A percentile compares a stretch with the other conserved stretches of the same genome.
Evolutionary conservation across 1,140 invertebrate species (phyloP).

Genomic region (Lysiphlebus fabarum): DNA sequence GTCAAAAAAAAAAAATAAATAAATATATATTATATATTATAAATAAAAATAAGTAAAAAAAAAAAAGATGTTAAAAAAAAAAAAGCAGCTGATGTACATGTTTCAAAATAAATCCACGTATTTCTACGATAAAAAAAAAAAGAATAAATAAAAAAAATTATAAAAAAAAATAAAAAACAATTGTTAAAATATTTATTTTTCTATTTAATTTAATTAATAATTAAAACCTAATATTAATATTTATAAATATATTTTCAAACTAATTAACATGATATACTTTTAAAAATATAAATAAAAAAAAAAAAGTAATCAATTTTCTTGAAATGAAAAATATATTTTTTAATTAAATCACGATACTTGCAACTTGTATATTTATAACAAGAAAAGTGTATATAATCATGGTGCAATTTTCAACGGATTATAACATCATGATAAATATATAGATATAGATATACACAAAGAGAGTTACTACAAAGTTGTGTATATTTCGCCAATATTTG

Average conservation of each 20-base stretch:
- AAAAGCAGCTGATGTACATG: constrained; percentile 48
- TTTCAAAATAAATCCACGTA: constrained; percentile 52
- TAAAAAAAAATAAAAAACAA: neutral
- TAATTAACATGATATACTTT: too few species aligned
- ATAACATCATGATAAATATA: constrained; percentile 49
- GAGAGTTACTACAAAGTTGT: constrained; percentile 51
- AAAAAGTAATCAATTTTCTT: too few species aligned
- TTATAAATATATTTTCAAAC: too few species aligned
- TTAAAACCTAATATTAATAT: too few species aligned
- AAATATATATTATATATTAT: constrained; percentile 16
- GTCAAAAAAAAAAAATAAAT: constrained; percentile 12
- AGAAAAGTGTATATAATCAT: too few species aligned
- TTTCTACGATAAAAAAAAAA: constrained; percentile 47
- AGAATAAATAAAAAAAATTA: neutral
- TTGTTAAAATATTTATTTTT: too few species aligned
- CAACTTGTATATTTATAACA: too few species aligned
- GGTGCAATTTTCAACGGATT: constrained; percentile 50
- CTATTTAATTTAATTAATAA: too few species aligned
- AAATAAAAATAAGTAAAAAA: neutral
- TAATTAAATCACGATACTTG: too few species aligned
- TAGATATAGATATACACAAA: constrained; percentile 39
- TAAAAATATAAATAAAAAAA: too few species aligned
- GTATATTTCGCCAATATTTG: constrained; percentile 56
- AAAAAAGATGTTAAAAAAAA: constrained; percentile 23
- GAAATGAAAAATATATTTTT: too few species aligned